phyloP scores from a whole-genome alignment of 2,888 invertebrate genomes.

The Agrypnus murinus region DNA sequence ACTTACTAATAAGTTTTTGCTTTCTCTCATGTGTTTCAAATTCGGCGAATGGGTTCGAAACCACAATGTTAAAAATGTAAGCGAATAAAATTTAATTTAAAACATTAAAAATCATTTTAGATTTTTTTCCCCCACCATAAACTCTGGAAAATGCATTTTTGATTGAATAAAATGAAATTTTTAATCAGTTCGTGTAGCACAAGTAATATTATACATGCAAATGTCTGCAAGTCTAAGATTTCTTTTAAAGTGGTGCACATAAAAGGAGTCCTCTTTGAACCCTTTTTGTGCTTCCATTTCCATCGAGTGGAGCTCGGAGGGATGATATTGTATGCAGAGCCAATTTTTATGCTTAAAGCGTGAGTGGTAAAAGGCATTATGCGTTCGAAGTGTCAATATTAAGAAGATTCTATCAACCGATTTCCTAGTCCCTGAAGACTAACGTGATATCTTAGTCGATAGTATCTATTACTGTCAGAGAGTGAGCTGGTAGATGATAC shows the following conservation, averaged over 20 bases:
- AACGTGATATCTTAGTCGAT: slow-evolving; percentile 50
- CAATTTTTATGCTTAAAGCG: slow-evolving; percentile 54
- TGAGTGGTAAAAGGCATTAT: slow-evolving; percentile 54
- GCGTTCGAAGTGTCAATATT: slow-evolving; percentile 54
- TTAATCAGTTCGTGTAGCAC: slow-evolving; percentile 36
- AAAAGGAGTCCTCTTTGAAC: slow-evolving; percentile 40
- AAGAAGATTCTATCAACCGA: slow-evolving; percentile 53
- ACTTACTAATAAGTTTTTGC: slow-evolving; percentile 12
- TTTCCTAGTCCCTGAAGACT: slow-evolving; percentile 45
- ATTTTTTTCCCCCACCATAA: background rate
- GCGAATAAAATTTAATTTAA: too few species aligned
- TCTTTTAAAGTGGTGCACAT: slow-evolving; percentile 40
- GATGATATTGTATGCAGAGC: slow-evolving; percentile 48
- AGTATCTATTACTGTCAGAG: slow-evolving; percentile 49
- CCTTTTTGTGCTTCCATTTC: slow-evolving; percentile 36
- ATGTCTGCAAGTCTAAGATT: slow-evolving; percentile 37
- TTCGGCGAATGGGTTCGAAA: background rate
- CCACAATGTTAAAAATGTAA: background rate
- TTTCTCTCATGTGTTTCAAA: slow-evolving; percentile 1
- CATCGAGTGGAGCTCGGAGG: slow-evolving; percentile 37
- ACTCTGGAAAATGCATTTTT: background rate
- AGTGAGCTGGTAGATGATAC: slow-evolving; percentile 36
- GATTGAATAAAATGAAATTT: background rate
- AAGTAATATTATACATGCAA: slow-evolving; percentile 32
- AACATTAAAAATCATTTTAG: too few species aligned